Evolutionary conservation across 2,113 vertebrate species (phyloP).

Genomic region (Mystacornis crossleyi): DNA sequence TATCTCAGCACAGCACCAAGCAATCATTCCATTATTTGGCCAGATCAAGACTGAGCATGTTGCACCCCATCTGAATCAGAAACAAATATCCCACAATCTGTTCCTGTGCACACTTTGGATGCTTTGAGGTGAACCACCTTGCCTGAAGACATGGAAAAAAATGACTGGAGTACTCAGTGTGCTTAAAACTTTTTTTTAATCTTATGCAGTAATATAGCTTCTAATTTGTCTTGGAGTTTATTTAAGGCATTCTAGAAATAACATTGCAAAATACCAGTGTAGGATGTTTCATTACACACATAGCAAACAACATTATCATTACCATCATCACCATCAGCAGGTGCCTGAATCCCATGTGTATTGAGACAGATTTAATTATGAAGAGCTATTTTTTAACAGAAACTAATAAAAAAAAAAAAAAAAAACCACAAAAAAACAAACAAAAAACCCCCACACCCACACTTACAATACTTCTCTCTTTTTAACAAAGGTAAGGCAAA

Average conservation of each 20-base stretch:
- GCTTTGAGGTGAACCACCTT: not conserved
- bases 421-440: too few relatives aligned
- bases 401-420: not conserved
- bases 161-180: not conserved
- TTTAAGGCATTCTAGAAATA: not conserved
- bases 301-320: not conserved
- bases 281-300: not conserved
- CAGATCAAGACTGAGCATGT: not conserved
- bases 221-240: not conserved
- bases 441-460: not conserved
- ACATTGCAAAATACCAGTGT: not conserved
- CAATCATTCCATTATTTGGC: not conserved
- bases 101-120: not conserved
- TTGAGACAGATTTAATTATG: not conserved
- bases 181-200: not conserved
- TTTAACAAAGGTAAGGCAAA: not conserved
- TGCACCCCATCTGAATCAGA: not conserved
- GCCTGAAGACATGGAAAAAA: not conserved
- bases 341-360: not conserved
- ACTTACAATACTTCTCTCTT: not conserved
- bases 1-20: not conserved
- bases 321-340: not conserved
- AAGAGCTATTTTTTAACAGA: not conserved
- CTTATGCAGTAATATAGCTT: not conserved
- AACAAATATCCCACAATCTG: not conserved